Evolutionary conservation across 2,113 vertebrate species (phyloP).

Genomic region (Myotis lucifugus): DNA sequence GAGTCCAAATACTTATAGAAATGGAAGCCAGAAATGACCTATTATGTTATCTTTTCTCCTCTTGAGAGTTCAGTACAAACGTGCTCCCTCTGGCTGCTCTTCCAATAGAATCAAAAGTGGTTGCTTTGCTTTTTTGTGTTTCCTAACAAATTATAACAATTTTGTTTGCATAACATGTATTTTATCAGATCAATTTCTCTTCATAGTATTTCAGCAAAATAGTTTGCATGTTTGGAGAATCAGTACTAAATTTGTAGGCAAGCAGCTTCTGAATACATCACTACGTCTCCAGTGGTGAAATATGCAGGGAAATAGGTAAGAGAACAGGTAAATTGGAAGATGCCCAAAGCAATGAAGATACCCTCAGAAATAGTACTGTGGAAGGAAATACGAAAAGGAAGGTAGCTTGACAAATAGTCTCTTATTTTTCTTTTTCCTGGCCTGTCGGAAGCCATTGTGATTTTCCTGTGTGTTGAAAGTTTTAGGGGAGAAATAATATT

Average conservation of each 20-base stretch:
- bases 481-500: background rate
- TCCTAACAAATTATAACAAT: background rate
- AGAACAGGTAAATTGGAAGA: background rate
- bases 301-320: background rate
- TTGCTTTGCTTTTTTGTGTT: background rate
- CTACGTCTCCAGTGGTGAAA: background rate
- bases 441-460: background rate
- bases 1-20: background rate
- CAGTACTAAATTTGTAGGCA: background rate
- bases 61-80: background rate
- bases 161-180: background rate
- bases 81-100: background rate
- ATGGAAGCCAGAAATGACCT: conserved; percentile 18
- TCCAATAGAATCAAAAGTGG: background rate
- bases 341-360: background rate
- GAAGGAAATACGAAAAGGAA: background rate
- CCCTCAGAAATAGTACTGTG: background rate
- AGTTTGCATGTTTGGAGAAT: background rate
- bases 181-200: background rate
- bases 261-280: background rate
- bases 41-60: background rate
- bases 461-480: background rate
- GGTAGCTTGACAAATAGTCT: background rate
- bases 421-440: background rate
- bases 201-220: background rate